Base-by-base conservation (phyloP, 2,888 invertebrate genomes). In the Drosophila colorata region DNA sequence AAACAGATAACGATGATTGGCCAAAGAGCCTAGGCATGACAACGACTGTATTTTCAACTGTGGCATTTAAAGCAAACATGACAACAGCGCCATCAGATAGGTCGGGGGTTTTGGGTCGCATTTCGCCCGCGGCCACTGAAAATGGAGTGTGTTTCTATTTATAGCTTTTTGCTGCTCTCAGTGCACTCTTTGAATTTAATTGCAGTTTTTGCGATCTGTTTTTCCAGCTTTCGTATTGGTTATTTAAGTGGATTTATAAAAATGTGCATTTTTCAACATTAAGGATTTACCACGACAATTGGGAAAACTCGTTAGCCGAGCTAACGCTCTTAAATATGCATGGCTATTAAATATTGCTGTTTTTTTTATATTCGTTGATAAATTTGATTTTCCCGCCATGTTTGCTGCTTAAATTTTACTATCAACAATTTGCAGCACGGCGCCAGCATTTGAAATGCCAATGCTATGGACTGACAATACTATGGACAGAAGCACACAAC, bases 1-100 rank as follows among this genome's bases (percentile, higher is more conserved):
- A 58, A 53, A 55, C 67, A 64, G 64, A 68, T 77, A 77, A 68
- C 49, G 47, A 51, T 65, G 58, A 75, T 77, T 77, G 73, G 47
- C 23, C 25, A 47, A 48, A 49, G 38, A 56, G 60, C 28, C 16
- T 13, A 48, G 9, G 18, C 66, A 41, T 33, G 43, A 46, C 52
- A 55, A n/a, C 47, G 35, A 47, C 16, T 43, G 40, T 52, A 16
- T 46, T 38, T 66, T 53, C 16, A 70, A 55, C 41, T 47, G 20
- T 5, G 33, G 55, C 64, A 71, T 51, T 71, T 71, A 65, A 71
- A 52, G 48, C 51, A 71, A 56, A 71, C 47, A 69, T 23, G 48
- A 41, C 52, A 63, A 46, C 46, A 14, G 13, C 25, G 23, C 13
- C 13, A 14, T n/a, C 6, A 6, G 20, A 9, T 9, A 20, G 4